These are phyloP conservation scores for Salticus scenicus DNA, from an alignment of 2,888 invertebrate species.

Conservation along the genomic window DNA sequence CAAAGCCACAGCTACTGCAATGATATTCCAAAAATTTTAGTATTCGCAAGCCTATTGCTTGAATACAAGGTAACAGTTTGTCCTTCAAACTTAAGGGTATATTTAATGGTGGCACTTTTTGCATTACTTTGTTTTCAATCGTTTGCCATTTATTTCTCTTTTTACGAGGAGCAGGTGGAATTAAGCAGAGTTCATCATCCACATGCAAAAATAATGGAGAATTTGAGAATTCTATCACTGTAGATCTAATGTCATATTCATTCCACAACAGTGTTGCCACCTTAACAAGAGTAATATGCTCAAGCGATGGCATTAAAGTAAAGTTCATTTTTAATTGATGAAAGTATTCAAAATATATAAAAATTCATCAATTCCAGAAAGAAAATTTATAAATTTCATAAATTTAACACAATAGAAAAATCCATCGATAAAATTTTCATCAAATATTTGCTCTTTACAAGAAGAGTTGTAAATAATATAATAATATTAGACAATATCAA, in stretches of 20 bases:
- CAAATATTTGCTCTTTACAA: no score
- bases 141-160: slow-evolving; percentile 32
- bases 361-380: no score
- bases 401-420: no score
- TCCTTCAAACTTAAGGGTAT: slow-evolving; percentile 22
- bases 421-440: no score
- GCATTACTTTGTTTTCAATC: slow-evolving; percentile 42
- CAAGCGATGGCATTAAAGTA: slow-evolving; percentile 33
- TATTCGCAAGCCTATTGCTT: slow-evolving; percentile 32
- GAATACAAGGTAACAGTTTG: slow-evolving; percentile 37
- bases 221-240: slow-evolving; percentile 28
- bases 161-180: background rate
- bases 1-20: background rate
- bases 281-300: slow-evolving; percentile 35
- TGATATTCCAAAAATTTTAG: slow-evolving; percentile 40
- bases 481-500: no score
- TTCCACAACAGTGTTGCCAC: slow-evolving; percentile 40
- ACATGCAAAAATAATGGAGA: no score
- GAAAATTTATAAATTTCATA: no score
- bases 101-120: slow-evolving; percentile 31
- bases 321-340: no score
- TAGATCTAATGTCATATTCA: slow-evolving; percentile 42
- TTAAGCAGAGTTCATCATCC: no score
- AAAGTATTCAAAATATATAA: no score
- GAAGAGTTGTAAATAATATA: no score